These are phyloP conservation scores for Thermophis baileyi DNA, from an alignment of 2,113 vertebrate species.

Conservation along the genomic window DNA sequence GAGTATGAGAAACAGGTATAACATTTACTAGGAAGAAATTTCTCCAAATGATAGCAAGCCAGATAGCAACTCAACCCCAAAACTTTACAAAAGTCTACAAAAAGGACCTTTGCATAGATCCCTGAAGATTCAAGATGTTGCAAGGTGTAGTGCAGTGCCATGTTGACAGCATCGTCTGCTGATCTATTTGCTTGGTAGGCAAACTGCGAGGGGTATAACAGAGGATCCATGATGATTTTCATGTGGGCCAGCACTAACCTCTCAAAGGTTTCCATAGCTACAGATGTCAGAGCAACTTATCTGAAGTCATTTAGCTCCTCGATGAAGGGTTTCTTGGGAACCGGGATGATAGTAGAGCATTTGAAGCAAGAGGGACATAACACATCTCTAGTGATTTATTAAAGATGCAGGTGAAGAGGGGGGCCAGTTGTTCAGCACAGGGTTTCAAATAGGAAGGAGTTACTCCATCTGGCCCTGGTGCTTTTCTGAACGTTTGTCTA, in stretches of 20 bases:
- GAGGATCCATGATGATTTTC: neutral
- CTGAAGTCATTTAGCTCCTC: neutral
- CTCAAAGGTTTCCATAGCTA: neutral
- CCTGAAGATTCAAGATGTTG: neutral
- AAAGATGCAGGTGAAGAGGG: neutral
- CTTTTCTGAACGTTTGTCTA: neutral
- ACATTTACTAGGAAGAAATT: neutral
- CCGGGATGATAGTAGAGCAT: neutral
- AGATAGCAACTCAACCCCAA: neutral
- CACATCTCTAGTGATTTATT: neutral
- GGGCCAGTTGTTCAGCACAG: neutral
- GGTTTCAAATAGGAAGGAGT: neutral
- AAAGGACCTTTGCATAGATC: neutral
- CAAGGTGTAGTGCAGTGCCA: neutral
- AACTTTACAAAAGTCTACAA: neutral
- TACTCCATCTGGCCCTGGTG: neutral
- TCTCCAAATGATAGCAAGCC: neutral
- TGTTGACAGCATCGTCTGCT: neutral
- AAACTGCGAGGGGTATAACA: neutral
- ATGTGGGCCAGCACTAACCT: neutral
- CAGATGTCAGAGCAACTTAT: neutral
- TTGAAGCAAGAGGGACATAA: neutral
- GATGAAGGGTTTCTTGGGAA: neutral
- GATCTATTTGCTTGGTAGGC: neutral
- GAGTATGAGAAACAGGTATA: neutral